phyloP scores from a whole-genome alignment of 2,113 vertebrate species.

The Cephalophus harveyi region DNA sequence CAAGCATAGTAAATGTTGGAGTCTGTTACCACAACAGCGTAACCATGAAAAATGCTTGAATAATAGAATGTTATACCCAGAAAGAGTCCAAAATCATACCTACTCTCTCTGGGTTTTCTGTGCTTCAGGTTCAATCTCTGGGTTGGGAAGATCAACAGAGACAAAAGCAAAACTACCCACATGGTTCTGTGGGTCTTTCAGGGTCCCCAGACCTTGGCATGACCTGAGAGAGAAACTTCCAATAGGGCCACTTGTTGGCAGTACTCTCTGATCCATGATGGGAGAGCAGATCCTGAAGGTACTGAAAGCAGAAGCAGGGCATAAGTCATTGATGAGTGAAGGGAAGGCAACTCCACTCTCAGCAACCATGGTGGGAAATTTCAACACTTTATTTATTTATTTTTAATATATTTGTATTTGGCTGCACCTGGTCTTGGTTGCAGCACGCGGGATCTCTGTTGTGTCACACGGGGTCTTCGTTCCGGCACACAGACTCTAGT shows the following conservation, averaged over 20 bases:
- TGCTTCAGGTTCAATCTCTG: not conserved
- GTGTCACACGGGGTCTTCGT: not conserved
- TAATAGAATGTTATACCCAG: not conserved
- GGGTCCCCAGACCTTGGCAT: not conserved
- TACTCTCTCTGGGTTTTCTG: not conserved
- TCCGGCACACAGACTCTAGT: fast-evolving
- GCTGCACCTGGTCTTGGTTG: not conserved
- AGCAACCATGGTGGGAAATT: not conserved
- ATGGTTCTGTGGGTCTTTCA: not conserved
- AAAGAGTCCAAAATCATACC: not conserved
- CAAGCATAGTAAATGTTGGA: not conserved
- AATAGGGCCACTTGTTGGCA: fast-evolving
- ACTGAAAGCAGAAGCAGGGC: not conserved
- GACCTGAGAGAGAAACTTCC: not conserved
- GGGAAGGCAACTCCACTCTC: not conserved
- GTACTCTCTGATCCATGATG: not conserved
- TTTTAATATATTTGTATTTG: not conserved
- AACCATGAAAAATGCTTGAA: not conserved
- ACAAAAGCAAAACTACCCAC: not conserved
- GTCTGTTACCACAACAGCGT: no score
- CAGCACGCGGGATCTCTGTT: not conserved
- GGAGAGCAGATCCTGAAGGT: not conserved
- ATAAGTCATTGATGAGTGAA: not conserved
- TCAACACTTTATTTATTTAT: not conserved
- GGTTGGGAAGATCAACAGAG: no score